Conservation (phyloP, 2,113 vertebrate species). For the Eurypyga helias region DNA sequence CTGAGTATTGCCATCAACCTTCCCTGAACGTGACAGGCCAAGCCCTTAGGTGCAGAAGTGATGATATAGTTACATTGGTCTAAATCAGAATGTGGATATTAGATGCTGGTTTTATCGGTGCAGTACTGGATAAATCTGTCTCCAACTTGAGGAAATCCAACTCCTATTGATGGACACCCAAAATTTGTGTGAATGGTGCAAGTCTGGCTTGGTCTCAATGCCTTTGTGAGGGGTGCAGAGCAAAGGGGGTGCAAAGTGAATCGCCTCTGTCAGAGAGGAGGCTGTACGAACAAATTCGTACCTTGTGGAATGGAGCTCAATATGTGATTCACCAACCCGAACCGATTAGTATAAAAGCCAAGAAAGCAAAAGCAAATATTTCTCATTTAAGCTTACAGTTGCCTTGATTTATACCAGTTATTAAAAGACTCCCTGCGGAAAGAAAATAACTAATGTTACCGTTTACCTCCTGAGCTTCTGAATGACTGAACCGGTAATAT, state of each 20-base stretch:
- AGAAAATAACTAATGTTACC: background rate
- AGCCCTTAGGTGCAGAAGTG: background rate
- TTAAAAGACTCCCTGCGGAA: constrained; percentile 6
- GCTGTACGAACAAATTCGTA: background rate
- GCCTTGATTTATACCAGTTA: constrained; percentile 4
- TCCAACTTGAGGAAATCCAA: background rate
- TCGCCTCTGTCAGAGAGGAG: background rate
- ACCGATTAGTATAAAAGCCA: background rate
- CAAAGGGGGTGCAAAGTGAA: background rate
- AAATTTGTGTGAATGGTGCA: background rate
- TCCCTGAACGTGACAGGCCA: background rate
- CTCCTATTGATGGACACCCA: background rate
- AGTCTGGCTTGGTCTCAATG: background rate
- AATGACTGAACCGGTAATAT: background rate
- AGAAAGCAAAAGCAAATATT: constrained; percentile 18
- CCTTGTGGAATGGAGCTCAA: fast-evolving
- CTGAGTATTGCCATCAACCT: background rate
- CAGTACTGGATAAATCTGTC: background rate
- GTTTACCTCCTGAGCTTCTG: background rate
- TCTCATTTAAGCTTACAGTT: background rate
- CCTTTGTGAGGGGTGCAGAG: background rate
- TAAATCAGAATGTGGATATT: background rate
- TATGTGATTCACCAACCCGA: background rate
- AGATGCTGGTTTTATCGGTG: background rate
- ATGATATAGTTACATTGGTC: background rate